phyloP scores from a whole-genome alignment of 2,113 vertebrate species.

The Ameiurus melas region DNA sequence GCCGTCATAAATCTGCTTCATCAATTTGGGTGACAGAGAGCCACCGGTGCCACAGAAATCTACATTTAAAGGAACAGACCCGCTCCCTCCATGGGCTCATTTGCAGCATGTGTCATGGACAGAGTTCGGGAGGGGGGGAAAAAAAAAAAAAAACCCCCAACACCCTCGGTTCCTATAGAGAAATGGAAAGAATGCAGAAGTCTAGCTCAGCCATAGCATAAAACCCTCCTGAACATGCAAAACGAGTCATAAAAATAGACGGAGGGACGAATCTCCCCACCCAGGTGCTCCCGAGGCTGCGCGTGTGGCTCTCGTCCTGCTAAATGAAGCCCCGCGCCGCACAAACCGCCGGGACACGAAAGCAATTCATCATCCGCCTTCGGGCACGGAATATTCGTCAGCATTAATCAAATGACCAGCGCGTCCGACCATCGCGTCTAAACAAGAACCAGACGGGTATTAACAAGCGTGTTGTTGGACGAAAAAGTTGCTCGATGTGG shows the following conservation, averaged over 20 bases:
- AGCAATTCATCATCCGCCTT: slow-evolving; percentile 46
- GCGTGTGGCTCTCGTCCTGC: slow-evolving; percentile 49
- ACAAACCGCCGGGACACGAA: neutral
- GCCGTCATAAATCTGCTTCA: slow-evolving; percentile 94
- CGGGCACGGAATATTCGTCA: slow-evolving; percentile 5
- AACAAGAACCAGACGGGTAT: neutral
- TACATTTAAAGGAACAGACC: slow-evolving; percentile 66
- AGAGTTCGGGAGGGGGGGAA: neutral
- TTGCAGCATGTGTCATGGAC: slow-evolving; percentile 60
- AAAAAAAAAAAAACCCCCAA: neutral
- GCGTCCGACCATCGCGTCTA: slow-evolving; percentile 16
- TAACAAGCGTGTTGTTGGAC: neutral
- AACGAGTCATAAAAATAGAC: slow-evolving; percentile 56
- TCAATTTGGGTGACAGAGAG: slow-evolving; percentile 82
- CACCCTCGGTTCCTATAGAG: neutral
- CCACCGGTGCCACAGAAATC: slow-evolving; percentile 71
- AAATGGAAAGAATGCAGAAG: slow-evolving; percentile 5
- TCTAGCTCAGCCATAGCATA: slow-evolving; percentile 45
- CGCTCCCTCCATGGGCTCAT: slow-evolving; percentile 59
- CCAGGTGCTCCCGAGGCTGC: slow-evolving; percentile 46
- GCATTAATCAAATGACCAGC: slow-evolving; percentile 35
- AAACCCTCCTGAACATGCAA: slow-evolving; percentile 52
- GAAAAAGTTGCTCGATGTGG: neutral
- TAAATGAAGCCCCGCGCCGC: slow-evolving; percentile 48
- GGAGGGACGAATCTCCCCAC: slow-evolving; percentile 36